Conservation (phyloP, 1,140 invertebrate genomes). For the Bathynomus jamesi region DNA sequence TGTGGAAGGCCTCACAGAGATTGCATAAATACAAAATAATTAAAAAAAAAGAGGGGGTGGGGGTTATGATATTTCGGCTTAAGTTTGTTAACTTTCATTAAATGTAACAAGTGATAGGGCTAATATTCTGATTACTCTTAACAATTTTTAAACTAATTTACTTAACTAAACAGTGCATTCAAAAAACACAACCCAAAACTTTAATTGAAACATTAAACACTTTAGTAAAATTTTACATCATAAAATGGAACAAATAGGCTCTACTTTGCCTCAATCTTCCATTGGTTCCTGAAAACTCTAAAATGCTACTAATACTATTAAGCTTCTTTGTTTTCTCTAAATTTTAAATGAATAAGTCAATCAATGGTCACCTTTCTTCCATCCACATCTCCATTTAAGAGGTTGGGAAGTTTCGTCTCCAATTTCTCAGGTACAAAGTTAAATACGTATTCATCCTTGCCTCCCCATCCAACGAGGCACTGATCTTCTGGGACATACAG, state of each 20-base stretch:
- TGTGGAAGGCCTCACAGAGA: no score
- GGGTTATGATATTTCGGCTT: no score
- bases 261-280: neutral
- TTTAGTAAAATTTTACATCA: no score
- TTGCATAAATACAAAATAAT: no score
- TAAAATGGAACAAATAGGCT: neutral
- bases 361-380: constrained; percentile 7
- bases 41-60: no score
- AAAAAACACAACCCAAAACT: no score
- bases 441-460: constrained; percentile 65
- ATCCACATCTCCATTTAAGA: constrained; percentile 16
- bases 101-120: no score
- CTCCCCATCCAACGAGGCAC: constrained; percentile 72
- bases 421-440: constrained; percentile 57
- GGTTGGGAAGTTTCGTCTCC: constrained; percentile 2
- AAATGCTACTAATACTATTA: neutral
- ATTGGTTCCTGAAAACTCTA: neutral
- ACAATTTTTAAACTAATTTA: no score
- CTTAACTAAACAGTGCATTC: no score
- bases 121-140: no score
- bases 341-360: constrained; percentile 6
- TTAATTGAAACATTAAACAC: no score
- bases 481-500: constrained; percentile 68
- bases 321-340: neutral
- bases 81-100: no score